Base-by-base conservation (phyloP, 2,888 invertebrate genomes). In the Rhimphoctona megacephalus region DNA sequence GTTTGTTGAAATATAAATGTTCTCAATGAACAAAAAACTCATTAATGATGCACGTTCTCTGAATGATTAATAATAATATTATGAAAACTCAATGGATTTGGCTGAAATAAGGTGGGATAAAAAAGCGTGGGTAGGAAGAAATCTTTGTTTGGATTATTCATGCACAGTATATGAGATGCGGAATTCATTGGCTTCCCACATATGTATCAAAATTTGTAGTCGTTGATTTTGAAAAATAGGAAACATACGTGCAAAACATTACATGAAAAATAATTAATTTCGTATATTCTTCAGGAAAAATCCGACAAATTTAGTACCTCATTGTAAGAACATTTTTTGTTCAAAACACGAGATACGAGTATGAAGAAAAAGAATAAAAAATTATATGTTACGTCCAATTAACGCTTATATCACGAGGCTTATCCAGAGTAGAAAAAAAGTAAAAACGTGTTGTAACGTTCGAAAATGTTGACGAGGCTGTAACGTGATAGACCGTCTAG, bases 331-430 rank as follows among this genome's bases (percentile, higher is more conserved):
- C 3, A 69, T 69, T 79, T 57, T 69, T 57, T 61, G 43, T n/a
- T 17, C 14, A 61, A 9, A 6, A 30, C 61, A 30, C 30, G 61
- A 61, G 61, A 30, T 3, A 61, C 2, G 11, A 9, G 30, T 54
- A 11, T 73, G 9, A 22, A 11, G 14, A 57, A n/a, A 36, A 36
- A 8, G 46, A 30, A 7, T 6, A 49, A 52, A 33, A 77, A 79
- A 78, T 14, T n/a, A 69, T 8, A 33, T 36, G 36, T n/a, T 46
- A 39, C 52, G 19, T 57, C 30, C 30, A 19, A 19, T 39, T 67
- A 19, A 52, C 22, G 54, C 9, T 79, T 69, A 57, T 69, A 69
- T 57, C 30, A 61, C 61, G 69, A 79, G 54, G 9, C 43, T 69
- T 54, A 69, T 67, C 54, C 43, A 17, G 69, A 67, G 36, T 52